Evolutionary conservation across 1,140 invertebrate species (phyloP), one percentile per base, ranked within the genome.

Genomic region (Saxidomus purpurata): DNA sequence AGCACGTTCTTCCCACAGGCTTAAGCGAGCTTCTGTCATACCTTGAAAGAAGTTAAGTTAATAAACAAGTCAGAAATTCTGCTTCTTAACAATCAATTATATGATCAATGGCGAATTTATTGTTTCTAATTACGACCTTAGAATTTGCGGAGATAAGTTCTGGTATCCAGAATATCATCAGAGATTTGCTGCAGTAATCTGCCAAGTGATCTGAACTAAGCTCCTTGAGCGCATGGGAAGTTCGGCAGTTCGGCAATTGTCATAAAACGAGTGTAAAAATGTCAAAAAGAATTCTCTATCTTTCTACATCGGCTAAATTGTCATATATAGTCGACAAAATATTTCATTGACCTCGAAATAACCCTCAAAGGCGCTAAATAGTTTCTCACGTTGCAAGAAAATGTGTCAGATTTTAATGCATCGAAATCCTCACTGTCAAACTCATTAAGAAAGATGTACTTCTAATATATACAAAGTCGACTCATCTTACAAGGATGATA

Each of bases 331-430:
- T 77, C 25, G 25, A 52, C 74, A 25, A 77, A 77, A 47, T 28
- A 47, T 52, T 77, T 77, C 74, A n/a, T 34, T 79, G 76, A 79
- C 76, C 76, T 79, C 31, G 34, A 52, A 79, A 34, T 79, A 52
- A 79, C 76, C 76, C 28, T 55, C 11, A 0, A 15, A 55, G 47
- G 76, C 22, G 47, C 47, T 79, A 79, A 79, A 31, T 25, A 79
- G n/a, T 36, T 36, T 79, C 76, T 79, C 76, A 55, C 4, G 31
- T 52, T 36, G 13, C 47, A n/a, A 22, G 76, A 59, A 52, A 79
- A 52, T 22, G 43, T 49, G 31, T 49, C 47, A 36, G 47, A 52
- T 59, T 79, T 52, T 79, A 52, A 79, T 79, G 43, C 43, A 79
- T 47, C 47, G 47, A 79, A 79, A 52, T 52, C 43, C 31, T 55